Base-by-base conservation (phyloP, 1,140 invertebrate genomes). In the Lepidurus packardi region DNA sequence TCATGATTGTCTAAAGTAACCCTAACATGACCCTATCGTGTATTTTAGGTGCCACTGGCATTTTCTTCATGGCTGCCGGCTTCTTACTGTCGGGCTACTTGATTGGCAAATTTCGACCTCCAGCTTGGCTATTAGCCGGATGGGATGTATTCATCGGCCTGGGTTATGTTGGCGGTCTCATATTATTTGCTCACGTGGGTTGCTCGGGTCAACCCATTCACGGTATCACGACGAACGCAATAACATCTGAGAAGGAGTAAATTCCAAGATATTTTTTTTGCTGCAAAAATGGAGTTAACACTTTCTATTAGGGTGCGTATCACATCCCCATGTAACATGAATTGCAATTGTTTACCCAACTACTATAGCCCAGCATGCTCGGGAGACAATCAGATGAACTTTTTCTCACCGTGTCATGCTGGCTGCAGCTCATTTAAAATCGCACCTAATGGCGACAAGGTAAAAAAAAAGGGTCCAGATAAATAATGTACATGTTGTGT, bases 111-210 rank as follows among this genome's bases (percentile, higher is more conserved):
- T 91, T 88, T 80, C 90, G 91, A 82, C 91, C 91, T 0, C 86
- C 87, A 77, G 90, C 92, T 0, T 85, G 90, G 42, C 89, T 88
- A 77, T 85, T 93, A 80, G 91, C 91, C 7, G 89, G 86, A 0
- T 93, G 91, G 90, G 93, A 93, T 83, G 89, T 92, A 2, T 85
- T 91, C 75, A 88, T 91, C 9, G 91, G 91, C 43, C 84, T 88
- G 1, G 84, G 91, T 74, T 90, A 89, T 10, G 87, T 91, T 1
- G 80, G 88, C 43, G 90, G 90, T 5, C 89, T 92, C 79, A 84
- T 91, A 25, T 86, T 87, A 1, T 92, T 91, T 79, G 89, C 90
- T 1, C 91, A 91, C 81, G 84, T 93, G 1, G 91, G 91, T 1
- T 93, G 92, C 82, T 85, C 88, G 0, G 88, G 87, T 1, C 87